Conservation (phyloP, 1,140 invertebrate species). For the Sinella curviseta region DNA sequence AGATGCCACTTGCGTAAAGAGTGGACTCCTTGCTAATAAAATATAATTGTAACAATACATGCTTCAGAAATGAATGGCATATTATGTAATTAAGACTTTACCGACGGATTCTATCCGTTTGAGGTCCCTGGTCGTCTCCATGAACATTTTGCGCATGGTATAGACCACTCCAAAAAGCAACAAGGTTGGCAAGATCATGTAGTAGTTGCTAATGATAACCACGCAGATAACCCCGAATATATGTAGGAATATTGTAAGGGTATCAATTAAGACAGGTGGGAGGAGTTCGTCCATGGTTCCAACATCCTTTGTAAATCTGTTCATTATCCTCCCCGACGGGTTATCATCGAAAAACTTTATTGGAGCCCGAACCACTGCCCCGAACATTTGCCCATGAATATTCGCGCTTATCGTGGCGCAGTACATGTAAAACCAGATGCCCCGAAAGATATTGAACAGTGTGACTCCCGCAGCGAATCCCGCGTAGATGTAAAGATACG, state of each 20-base stretch:
- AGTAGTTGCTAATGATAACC: conserved; percentile 7
- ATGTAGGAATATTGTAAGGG: conserved; percentile 9
- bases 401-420: conserved; percentile 41
- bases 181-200: conserved; percentile 11
- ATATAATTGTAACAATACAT: too few relatives aligned
- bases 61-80: too few relatives aligned
- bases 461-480: background rate
- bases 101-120: conserved; percentile 61
- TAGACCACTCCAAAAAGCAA: conserved; percentile 31
- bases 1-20: conserved; percentile 61
- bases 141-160: conserved; percentile 50
- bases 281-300: conserved; percentile 62
- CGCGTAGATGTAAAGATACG: conserved; percentile 4
- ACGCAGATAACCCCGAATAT: conserved; percentile 7
- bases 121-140: conserved; percentile 40
- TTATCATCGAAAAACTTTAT: conserved; percentile 58
- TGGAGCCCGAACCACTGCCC: conserved; percentile 52
- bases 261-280: conserved; percentile 10
- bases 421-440: conserved; percentile 11
- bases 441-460: background rate
- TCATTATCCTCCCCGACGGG: conserved; percentile 66
- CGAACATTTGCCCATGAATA: conserved; percentile 60
- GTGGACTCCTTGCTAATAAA: conserved; percentile 62
- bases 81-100: background rate
- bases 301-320: conserved; percentile 76